Evolutionary conservation across 1,140 invertebrate genomes (phyloP).

Genomic region (Tetraneura akinire): DNA sequence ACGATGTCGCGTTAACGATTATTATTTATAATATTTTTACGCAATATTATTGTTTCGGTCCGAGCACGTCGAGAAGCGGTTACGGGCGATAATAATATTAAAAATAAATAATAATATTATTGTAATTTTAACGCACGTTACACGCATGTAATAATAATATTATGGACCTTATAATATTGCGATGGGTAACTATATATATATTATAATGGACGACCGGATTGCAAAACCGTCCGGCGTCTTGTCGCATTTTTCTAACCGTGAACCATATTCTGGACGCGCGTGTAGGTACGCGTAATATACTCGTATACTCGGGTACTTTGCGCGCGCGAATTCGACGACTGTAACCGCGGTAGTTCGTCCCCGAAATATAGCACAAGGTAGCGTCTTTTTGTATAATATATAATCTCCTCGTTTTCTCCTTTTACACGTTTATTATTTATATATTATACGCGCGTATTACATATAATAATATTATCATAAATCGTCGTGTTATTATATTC

Average conservation of each 20-base stretch:
- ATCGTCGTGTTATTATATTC: too few relatives aligned
- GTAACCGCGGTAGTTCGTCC: background rate
- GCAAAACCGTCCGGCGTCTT: background rate
- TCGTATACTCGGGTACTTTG: background rate
- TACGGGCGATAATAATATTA: background rate
- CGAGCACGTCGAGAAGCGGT: background rate
- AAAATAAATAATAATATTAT: too few relatives aligned
- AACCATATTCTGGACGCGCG: background rate
- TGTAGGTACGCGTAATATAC: background rate
- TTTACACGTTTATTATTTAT: background rate
- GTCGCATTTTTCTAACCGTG: background rate
- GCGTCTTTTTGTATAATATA: background rate
- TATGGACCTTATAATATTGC: too few relatives aligned
- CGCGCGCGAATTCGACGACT: background rate
- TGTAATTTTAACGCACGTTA: too few relatives aligned
- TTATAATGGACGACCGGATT: background rate
- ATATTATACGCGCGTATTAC: background rate
- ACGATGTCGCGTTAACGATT: too few relatives aligned
- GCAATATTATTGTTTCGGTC: background rate
- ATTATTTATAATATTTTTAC: too few relatives aligned
- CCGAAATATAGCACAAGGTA: constrained; percentile 12
- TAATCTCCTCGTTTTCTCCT: background rate
- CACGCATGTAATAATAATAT: too few relatives aligned
- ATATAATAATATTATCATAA: background rate
- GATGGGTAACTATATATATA: too few relatives aligned